These are phyloP conservation scores for Patella pellucida DNA, from an alignment of 2,888 invertebrate species.

Conservation along the genomic window DNA sequence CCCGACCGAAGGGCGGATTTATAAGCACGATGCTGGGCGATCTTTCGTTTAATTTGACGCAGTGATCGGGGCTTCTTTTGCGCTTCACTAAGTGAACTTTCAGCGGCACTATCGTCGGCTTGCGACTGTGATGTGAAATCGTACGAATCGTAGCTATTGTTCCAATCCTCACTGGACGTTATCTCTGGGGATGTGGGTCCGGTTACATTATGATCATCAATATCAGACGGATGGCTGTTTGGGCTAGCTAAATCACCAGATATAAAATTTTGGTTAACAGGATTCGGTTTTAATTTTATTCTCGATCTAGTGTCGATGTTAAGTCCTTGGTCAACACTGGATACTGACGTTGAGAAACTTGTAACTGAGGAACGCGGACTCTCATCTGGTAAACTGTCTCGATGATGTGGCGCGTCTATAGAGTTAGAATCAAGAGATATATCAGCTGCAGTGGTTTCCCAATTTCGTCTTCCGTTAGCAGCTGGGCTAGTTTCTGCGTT, in stretches of 20 bases:
- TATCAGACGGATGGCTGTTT: neutral
- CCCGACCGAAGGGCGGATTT: slow-evolving; percentile 1
- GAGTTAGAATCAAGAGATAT: slow-evolving; percentile 16
- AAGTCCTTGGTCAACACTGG: slow-evolving; percentile 23
- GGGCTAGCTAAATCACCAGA: neutral
- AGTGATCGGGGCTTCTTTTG: slow-evolving; percentile 28
- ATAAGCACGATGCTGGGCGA: slow-evolving; percentile 11
- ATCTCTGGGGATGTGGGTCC: neutral
- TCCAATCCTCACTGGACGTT: slow-evolving; percentile 6
- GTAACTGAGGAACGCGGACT: slow-evolving; percentile 6
- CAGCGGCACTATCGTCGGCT: neutral
- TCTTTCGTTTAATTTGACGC: slow-evolving; percentile 33
- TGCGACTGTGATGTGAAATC: neutral
- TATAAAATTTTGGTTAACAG: neutral
- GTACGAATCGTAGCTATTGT: slow-evolving; percentile 11
- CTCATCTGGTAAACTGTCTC: slow-evolving; percentile 21
- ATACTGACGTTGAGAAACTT: slow-evolving; percentile 15
- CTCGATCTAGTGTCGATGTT: neutral
- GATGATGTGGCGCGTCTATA: slow-evolving; percentile 33
- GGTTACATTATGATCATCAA: slow-evolving; percentile 4
- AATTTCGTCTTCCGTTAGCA: neutral
- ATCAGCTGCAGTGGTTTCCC: slow-evolving; percentile 33
- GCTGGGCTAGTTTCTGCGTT: neutral
- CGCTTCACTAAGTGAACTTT: neutral
- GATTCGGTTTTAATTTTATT: neutral